phyloP scores from a whole-genome alignment of 2,113 vertebrate species.

The Oreochromis aureus region DNA sequence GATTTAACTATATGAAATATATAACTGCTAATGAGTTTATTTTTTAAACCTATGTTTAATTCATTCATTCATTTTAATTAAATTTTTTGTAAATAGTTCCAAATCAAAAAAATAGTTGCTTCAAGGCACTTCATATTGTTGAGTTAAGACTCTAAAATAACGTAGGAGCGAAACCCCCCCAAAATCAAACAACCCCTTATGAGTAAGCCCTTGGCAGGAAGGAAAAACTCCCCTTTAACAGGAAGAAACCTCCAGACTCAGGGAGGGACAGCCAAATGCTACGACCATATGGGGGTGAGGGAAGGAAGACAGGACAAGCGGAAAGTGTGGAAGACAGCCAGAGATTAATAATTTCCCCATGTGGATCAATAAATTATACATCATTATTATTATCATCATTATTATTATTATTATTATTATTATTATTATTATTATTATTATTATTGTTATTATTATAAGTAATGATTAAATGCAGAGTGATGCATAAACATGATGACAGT shows the following conservation, averaged over 20 bases:
- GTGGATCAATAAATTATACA: neutral
- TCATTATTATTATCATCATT: neutral
- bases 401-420: neutral
- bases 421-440: neutral
- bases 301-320: neutral
- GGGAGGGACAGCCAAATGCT: neutral
- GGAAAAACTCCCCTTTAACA: neutral
- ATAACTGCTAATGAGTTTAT: neutral
- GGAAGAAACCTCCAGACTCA: neutral
- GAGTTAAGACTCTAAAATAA: neutral
- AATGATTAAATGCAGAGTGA: neutral
- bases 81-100: neutral
- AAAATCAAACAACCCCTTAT: neutral
- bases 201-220: neutral
- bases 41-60: neutral
- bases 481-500: neutral
- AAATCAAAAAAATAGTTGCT: neutral
- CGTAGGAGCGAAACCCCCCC: neutral
- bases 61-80: neutral
- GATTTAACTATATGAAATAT: neutral
- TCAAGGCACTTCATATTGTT: accelerated
- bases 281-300: neutral
- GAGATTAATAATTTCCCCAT: too few species aligned
- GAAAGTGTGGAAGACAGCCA: too few species aligned
- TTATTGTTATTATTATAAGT: neutral